Evolutionary conservation across 2,888 invertebrate genomes (phyloP), one percentile per base, ranked within the genome.

Genomic region (Dolomedes plantarius): DNA sequence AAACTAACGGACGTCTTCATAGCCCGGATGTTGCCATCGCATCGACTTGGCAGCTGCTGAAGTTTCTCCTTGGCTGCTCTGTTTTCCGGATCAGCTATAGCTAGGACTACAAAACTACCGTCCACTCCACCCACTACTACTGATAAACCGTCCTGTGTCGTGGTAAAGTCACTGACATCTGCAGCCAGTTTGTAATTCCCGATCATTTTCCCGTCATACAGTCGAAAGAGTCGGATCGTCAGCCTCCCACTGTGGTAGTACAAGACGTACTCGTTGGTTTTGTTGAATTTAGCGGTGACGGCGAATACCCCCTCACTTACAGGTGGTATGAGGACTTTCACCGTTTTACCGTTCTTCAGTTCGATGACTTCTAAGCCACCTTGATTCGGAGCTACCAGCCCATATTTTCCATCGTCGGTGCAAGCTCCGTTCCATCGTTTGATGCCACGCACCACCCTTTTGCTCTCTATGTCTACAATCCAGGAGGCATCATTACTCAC

Each of bases 231-330:
- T 86, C 98, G 93, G 77, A 99, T 93, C 0, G 98, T 98, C 91
- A 98, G 97, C 90, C 96, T 94, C 0, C 98, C 98, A 89, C 97
- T 96, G 91, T 99, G 98, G 90, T 99, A 99, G 91, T 99, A 99
- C 72, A 98, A 94, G 1, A 98, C 98, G 90, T 99, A 98, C 90
- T 97, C 95, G 89, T 98, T 97, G 1, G 95, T 97, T 88, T 96
- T 95, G 83, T 97, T 98, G 91, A 99, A 99, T 93, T 96, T 94
- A 86, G 97, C 96, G 88, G 97, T 97, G 27, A 98, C 97, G 1
- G 96, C 97, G 91, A 98, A 98, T 0, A 99, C 98, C 0, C 99
- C 99, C 91, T 99, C 98, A 0, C 98, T 98, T 0, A 98, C 91
- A 80, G 91, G 90, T 0, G 97, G 97, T 88, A 99, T 98, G 88